Evolutionary conservation across 2,888 invertebrate genomes (phyloP), one percentile per base, ranked within the genome.

Genomic region (Pheosia tremula): DNA sequence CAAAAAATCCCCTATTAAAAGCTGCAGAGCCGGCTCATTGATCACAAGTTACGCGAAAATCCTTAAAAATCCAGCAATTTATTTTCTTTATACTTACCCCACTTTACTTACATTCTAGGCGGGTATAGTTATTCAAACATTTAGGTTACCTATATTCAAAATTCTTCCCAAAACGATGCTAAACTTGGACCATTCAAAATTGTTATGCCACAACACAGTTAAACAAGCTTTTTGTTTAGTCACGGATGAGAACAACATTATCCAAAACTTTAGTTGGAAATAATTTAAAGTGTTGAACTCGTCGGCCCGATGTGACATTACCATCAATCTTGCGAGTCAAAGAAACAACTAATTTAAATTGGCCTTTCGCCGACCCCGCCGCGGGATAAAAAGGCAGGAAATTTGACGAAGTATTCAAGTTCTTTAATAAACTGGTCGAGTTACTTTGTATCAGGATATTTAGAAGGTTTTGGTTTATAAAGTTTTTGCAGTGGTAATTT

Each of bases 51-150:
- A 88, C 84, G 87, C 88, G 89, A 83, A 90, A 91, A 91, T 89
- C 90, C 86, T 87, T 86, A 83, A 87, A 90, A 91, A 90, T 90
- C 91, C 89, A 78, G 84, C 90, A 90, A 92, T 91, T 91, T 91
- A 90, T 91, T 90, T 87, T 87, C 87, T 86, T 80, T 74, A 83
- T 87, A 89, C 86, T 4, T 86, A 84, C 84, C 82, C 57, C 64
- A 67, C 66, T 68, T 73, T 70, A 72, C 66, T 66, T 69, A 71
- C 66, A 59, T 58, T 64, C 64, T 58, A 57, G 60, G 62, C 60
- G 66, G 57, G 60, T 61, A 58, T 58, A 56, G 63, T 11, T 61
- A 50, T 66, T 67, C 63, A n/a, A 10, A 47, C 60, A 62, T 61
- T 50, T 54, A 53, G 1, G 41, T 5, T 11, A 37, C 7, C 7